phyloP scores from a whole-genome alignment of 2,888 invertebrate genomes.

The Myopa tessellatipennis region DNA sequence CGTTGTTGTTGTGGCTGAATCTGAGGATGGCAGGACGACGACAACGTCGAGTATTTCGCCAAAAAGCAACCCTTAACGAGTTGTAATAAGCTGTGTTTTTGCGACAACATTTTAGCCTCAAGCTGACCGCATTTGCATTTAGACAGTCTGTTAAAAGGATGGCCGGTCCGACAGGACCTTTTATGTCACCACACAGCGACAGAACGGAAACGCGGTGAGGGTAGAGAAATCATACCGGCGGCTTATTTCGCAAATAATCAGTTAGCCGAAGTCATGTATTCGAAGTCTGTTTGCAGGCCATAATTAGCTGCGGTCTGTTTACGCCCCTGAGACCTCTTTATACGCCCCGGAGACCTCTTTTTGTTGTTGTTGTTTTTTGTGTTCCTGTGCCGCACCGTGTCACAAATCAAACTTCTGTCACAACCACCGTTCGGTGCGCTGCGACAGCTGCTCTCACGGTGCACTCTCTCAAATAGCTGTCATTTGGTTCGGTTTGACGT shows the following conservation, averaged over 20 bases:
- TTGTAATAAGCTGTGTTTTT: background rate
- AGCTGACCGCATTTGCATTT: conserved; percentile 15
- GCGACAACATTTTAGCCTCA: background rate
- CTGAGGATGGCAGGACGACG: background rate
- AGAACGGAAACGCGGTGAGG: background rate
- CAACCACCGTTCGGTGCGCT: conserved; percentile 1
- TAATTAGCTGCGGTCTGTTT: background rate
- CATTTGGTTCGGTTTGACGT: conserved; percentile 19
- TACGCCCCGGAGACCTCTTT: too few relatives aligned
- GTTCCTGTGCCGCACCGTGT: background rate
- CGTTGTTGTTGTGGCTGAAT: background rate
- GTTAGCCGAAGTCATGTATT: background rate
- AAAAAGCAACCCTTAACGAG: too few relatives aligned
- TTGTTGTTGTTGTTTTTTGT: too few relatives aligned
- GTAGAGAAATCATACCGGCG: background rate
- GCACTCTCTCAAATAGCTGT: conserved; percentile 2
- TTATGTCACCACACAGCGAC: background rate
- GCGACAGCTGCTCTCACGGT: conserved; percentile 8
- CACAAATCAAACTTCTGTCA: conserved; percentile 3
- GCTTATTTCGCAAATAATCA: background rate
- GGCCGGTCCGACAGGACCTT: background rate
- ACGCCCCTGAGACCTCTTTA: too few relatives aligned
- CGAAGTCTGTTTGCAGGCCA: background rate
- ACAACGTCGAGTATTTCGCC: background rate
- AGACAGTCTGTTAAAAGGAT: background rate